A percentile compares a stretch with the other conserved stretches of the same genome.
Conservation (phyloP, 2,888 invertebrate species). For the Ochropleura leucogaster region DNA sequence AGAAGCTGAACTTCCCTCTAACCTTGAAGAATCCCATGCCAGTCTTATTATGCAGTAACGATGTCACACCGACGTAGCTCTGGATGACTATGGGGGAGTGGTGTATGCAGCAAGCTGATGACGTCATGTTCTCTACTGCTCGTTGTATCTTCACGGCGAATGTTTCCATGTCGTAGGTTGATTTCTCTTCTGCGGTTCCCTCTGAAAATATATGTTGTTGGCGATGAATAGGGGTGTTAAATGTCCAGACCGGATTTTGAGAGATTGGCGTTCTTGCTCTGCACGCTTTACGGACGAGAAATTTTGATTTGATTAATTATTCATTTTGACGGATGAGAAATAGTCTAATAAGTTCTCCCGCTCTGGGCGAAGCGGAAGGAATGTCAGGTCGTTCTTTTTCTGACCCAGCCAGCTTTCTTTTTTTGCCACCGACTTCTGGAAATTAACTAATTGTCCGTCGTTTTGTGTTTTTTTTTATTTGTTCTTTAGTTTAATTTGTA, state of each 20-base stretch:
- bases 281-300: too few relatives aligned
- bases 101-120: constrained; percentile 90
- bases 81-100: constrained; percentile 94
- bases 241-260: neutral
- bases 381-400: too few relatives aligned
- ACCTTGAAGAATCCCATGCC: constrained; percentile 96
- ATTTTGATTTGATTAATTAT: too few relatives aligned
- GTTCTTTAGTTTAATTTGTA: neutral
- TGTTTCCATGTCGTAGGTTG: constrained; percentile 91
- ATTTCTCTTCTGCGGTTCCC: constrained; percentile 80
- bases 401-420: too few relatives aligned
- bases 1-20: constrained; percentile 96
- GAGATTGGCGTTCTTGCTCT: neutral
- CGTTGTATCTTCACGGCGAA: constrained; percentile 90
- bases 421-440: too few relatives aligned
- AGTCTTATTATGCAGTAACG: constrained; percentile 95
- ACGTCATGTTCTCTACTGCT: constrained; percentile 86
- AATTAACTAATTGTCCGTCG: too few relatives aligned
- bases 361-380: too few relatives aligned
- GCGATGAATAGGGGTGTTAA: constrained; percentile 1
- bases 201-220: constrained; percentile 70
- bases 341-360: too few relatives aligned
- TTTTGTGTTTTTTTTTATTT: too few relatives aligned
- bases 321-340: too few relatives aligned
- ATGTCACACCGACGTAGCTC: constrained; percentile 95